Conservation (phyloP, 2,888 invertebrate genomes). For the Chrysolina haemoptera region DNA sequence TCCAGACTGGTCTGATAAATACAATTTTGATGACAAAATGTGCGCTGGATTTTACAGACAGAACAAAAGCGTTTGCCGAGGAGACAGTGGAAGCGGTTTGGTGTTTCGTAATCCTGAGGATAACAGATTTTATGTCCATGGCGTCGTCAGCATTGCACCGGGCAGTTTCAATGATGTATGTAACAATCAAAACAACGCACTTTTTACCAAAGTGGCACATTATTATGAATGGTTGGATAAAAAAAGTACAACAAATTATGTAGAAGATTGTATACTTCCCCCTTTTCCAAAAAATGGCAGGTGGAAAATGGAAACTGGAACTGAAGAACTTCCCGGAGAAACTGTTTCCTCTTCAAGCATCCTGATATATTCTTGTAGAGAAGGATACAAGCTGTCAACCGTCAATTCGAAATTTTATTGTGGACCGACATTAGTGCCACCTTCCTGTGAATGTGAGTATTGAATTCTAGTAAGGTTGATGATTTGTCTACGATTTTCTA, state of each 20-base stretch:
- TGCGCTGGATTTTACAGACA: conserved; percentile 42
- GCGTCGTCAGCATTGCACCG: conserved; percentile 44
- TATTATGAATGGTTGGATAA: conserved; percentile 43
- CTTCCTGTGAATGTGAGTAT: conserved; percentile 8
- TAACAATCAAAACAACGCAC: conserved; percentile 44
- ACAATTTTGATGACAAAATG: conserved; percentile 46
- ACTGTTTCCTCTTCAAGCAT: conserved; percentile 30
- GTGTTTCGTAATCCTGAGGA: conserved; percentile 43
- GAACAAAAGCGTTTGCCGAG: conserved; percentile 41
- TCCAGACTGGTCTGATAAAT: conserved; percentile 38
- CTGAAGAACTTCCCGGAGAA: conserved; percentile 34
- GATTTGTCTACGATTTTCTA: too few species aligned
- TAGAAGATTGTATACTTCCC: conserved; percentile 43
- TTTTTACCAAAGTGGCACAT: conserved; percentile 46
- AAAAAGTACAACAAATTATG: conserved; percentile 29
- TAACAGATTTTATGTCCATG: conserved; percentile 47
- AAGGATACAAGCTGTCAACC: conserved; percentile 33
- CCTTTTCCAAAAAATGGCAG: conserved; percentile 37
- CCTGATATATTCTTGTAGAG: conserved; percentile 33
- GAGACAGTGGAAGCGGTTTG: conserved; percentile 46
- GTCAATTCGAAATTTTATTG: conserved; percentile 26
- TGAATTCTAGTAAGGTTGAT: not conserved
- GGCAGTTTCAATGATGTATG: conserved; percentile 5
- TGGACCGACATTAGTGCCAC: conserved; percentile 13
- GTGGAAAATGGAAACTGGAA: conserved; percentile 25